Evolutionary conservation across 2,113 vertebrate species (phyloP).

Genomic region (Morone saxatilis): DNA sequence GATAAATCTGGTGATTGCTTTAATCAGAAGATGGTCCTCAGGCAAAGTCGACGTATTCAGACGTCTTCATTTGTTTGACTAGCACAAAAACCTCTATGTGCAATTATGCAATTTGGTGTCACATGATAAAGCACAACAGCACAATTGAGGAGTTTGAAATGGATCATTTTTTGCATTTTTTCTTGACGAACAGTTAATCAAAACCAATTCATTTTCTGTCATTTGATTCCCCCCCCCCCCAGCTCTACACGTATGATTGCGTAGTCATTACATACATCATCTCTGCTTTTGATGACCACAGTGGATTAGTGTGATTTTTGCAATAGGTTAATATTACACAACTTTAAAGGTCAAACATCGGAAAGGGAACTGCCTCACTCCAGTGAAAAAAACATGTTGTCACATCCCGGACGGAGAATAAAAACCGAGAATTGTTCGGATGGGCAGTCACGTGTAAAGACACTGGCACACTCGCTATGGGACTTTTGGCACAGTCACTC

Average conservation of each 20-base stretch:
- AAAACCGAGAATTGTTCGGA: slow-evolving; percentile 4
- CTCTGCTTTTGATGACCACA: neutral
- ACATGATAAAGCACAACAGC: neutral
- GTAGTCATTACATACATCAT: neutral
- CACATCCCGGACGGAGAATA: neutral
- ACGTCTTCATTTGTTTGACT: neutral
- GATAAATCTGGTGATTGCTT: neutral
- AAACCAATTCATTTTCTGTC: neutral
- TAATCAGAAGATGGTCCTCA: no score
- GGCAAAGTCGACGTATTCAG: no score
- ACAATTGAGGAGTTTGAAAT: neutral
- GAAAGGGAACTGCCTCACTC: neutral
- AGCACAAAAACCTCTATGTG: neutral
- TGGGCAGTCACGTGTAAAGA: slow-evolving; percentile 6
- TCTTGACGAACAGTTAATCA: neutral
- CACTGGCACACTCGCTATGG: neutral
- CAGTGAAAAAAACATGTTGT: slow-evolving; percentile 31
- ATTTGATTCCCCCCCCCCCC: no score
- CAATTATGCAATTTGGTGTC: neutral
- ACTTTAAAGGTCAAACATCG: neutral
- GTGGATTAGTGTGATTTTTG: neutral
- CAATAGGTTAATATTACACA: neutral
- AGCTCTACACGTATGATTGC: neutral
- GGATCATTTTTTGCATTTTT: neutral
- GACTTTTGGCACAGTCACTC: neutral